phyloP scores from a whole-genome alignment of 2,888 invertebrate genomes.

The Orthonychiurus folsomi region DNA sequence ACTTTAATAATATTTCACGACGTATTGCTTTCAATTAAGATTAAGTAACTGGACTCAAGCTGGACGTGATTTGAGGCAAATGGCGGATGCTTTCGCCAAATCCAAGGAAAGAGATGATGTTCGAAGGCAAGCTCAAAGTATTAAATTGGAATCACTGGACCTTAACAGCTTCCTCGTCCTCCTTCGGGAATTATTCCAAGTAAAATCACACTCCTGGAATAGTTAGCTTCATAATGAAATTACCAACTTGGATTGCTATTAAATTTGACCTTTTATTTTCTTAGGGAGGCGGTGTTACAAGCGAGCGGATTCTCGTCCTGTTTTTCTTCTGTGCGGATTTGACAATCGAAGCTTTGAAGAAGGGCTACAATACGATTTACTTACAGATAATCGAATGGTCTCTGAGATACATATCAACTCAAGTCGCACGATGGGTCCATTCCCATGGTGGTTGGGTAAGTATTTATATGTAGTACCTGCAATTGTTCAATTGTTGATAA shows the following conservation, averaged over 20 bases:
- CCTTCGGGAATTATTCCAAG: constrained; percentile 53
- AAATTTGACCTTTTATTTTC: neutral
- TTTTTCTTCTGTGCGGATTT: constrained; percentile 54
- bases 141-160: constrained; percentile 49
- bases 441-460: constrained; percentile 54
- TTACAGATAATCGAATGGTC: constrained; percentile 53
- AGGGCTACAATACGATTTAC: constrained; percentile 49
- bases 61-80: constrained; percentile 47
- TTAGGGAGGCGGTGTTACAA: constrained; percentile 51
- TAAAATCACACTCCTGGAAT: constrained; percentile 36
- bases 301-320: constrained; percentile 51
- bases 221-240: neutral
- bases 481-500: no score
- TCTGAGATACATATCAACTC: constrained; percentile 50
- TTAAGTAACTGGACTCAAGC: constrained; percentile 41
- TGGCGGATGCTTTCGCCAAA: constrained; percentile 48
- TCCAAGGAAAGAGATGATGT: constrained; percentile 50
- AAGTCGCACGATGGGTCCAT: constrained; percentile 52
- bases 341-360: constrained; percentile 46
- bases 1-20: no score
- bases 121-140: constrained; percentile 49
- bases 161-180: constrained; percentile 53
- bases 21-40: no score
- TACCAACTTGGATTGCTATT: no score
- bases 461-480: constrained; percentile 11